These are phyloP conservation scores for Pachycephala philippinensis DNA, from an alignment of 2,113 vertebrate species.

Conservation along the genomic window DNA sequence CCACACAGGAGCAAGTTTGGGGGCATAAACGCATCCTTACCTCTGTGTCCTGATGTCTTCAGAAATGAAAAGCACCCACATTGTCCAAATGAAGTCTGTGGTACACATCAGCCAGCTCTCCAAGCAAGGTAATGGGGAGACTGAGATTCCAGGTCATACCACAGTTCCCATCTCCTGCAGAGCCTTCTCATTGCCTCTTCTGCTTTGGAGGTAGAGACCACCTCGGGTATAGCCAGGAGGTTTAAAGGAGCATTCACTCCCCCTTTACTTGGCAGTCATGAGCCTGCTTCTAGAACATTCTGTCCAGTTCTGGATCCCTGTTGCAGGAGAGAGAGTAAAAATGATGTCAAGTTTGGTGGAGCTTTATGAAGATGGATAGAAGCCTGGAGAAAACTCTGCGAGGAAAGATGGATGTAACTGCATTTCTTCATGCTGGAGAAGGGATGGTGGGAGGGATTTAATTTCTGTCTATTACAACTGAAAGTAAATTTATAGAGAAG, in stretches of 20 bases:
- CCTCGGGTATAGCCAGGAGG: background rate
- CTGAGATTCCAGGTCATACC: too few species aligned
- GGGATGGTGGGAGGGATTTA: background rate
- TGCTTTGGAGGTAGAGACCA: background rate
- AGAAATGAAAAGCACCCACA: background rate
- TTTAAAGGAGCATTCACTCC: background rate
- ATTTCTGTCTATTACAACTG: background rate
- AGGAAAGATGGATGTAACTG: background rate
- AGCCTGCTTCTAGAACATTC: background rate
- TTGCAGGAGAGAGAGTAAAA: background rate
- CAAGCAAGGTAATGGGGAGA: background rate
- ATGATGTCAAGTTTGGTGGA: background rate
- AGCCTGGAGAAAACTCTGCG: background rate
- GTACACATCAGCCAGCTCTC: background rate
- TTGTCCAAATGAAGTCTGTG: background rate
- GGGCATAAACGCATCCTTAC: background rate
- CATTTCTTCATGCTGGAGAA: background rate
- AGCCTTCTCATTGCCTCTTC: background rate
- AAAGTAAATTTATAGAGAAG: background rate
- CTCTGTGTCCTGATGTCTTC: background rate
- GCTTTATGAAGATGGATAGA: background rate
- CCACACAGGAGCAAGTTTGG: rapidly evolving
- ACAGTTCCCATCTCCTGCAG: rapidly evolving
- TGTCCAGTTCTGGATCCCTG: background rate
- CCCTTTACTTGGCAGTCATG: background rate